Evolutionary conservation across 2,113 vertebrate genomes (phyloP), one percentile per base, ranked within the genome.

Genomic region (Chionodraco myersi): DNA sequence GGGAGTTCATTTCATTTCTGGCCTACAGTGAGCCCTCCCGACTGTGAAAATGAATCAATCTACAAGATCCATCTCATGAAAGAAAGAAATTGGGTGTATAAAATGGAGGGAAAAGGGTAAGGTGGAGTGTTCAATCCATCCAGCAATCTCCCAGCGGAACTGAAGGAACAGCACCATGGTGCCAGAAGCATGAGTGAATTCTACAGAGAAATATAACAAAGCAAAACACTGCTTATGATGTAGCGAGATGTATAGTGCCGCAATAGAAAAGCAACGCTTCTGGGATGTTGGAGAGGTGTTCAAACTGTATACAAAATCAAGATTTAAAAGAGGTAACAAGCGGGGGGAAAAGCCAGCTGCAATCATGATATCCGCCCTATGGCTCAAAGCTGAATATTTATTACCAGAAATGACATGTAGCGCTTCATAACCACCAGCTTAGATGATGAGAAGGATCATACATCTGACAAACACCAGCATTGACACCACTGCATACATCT

Each of bases 31-130:
- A 96, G 96, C 95, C 95, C 96, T 96, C 97, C 91, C 95, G 95
- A 96, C 97, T 97, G 97, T 97, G 97, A 98, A 98, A 97, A 97
- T 96, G 96, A 98, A 96, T 97, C 97, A 96, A 98, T 97, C 97
- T 97, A 96, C 96, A 96, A 96, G 95, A 97, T 96, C 95, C 96
- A 96, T 96, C 96, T 97, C 96, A 96, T 95, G 95, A 96, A 97
- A 94, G 95, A 95, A 97, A 96, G 96, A 97, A 97, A 97, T 96
- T 97, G 96, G 95, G 95, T 96, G 96, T 94, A 96, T 96, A 95
- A 97, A 96, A 92, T 88, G 86, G 83, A 73, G 78, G 41, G 70
- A 80, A 86, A 80, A 83, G 72, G 84, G 82, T 67, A 86, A 81
- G 77, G 88, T 74, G 68, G 77, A 87, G 86, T 65, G 85, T 86